Evolutionary conservation across 2,888 invertebrate genomes (phyloP).

Genomic region (Troglohyphantes excavatus): DNA sequence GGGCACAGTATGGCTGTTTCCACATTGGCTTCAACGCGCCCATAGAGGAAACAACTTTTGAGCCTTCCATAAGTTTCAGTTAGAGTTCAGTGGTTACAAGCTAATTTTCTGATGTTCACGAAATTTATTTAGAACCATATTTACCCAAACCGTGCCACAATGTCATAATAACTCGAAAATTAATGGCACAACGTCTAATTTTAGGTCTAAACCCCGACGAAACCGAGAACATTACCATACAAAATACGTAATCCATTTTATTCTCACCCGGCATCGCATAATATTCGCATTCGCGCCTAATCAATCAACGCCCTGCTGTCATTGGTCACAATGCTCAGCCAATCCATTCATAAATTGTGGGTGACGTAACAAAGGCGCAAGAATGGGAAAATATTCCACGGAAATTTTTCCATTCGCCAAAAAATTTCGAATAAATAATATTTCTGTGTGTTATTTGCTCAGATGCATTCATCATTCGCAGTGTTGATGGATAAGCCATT

Average conservation of each 20-base stretch:
- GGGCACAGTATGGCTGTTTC: too few species aligned
- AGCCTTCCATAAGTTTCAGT: too few species aligned
- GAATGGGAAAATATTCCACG: not conserved
- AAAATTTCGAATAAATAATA: not conserved
- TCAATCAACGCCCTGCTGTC: conserved; percentile 37
- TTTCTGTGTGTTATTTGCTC: not conserved
- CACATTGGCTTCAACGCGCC: too few species aligned
- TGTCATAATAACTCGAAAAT: conserved; percentile 1
- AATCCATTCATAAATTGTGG: conserved; percentile 39
- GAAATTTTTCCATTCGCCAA: not conserved
- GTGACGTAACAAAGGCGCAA: not conserved
- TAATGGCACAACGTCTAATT: not conserved
- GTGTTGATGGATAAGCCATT: too few species aligned
- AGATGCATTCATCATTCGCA: not conserved
- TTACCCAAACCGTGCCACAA: not conserved
- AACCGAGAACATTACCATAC: not conserved
- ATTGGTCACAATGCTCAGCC: conserved; percentile 3
- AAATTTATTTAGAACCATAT: too few species aligned
- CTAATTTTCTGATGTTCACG: too few species aligned
- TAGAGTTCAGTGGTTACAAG: too few species aligned
- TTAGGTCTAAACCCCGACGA: not conserved
- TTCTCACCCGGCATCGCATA: not conserved
- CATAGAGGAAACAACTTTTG: too few species aligned
- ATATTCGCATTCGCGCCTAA: conserved; percentile 19
- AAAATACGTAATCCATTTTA: conserved; percentile 26